Evolutionary conservation across 2,113 vertebrate species (phyloP).

Genomic region (Notarius lentiginosus): DNA sequence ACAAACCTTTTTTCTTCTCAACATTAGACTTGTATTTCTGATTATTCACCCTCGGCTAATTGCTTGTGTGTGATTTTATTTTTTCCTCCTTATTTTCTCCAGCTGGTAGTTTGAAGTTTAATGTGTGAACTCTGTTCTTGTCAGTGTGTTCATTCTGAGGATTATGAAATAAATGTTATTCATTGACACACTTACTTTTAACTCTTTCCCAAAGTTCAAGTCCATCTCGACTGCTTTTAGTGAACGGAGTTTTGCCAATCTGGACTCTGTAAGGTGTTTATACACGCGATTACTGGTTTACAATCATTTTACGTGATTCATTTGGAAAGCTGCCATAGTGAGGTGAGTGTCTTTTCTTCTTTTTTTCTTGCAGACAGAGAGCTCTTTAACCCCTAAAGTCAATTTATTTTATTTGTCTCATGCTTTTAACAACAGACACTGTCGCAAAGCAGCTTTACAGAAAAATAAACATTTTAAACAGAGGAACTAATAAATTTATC

Average conservation of each 20-base stretch:
- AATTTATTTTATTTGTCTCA: no score
- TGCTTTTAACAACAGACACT: no score
- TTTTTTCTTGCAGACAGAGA: neutral
- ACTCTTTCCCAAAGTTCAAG: neutral
- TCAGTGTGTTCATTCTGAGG: neutral
- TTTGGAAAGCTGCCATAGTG: neutral
- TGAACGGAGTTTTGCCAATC: neutral
- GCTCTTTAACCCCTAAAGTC: no score
- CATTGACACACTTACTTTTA: neutral
- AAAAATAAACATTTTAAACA: no score
- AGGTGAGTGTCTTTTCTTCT: neutral
- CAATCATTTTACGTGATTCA: neutral
- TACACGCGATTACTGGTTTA: neutral
- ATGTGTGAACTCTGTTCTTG: neutral
- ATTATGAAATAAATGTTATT: constrained; percentile 10
- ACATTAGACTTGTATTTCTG: neutral
- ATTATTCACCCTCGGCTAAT: no score
- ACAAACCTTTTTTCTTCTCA: neutral
- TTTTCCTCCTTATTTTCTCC: neutral
- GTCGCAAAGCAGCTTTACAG: no score
- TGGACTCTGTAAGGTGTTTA: neutral
- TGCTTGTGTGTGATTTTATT: neutral
- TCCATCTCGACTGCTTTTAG: neutral
- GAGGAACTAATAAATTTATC: no score
- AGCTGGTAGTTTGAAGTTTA: neutral